A percentile compares a stretch with the other conserved stretches of the same genome.
Conservation (phyloP, 2,797 vertebrate genomes). For the Huso huso region DNA sequence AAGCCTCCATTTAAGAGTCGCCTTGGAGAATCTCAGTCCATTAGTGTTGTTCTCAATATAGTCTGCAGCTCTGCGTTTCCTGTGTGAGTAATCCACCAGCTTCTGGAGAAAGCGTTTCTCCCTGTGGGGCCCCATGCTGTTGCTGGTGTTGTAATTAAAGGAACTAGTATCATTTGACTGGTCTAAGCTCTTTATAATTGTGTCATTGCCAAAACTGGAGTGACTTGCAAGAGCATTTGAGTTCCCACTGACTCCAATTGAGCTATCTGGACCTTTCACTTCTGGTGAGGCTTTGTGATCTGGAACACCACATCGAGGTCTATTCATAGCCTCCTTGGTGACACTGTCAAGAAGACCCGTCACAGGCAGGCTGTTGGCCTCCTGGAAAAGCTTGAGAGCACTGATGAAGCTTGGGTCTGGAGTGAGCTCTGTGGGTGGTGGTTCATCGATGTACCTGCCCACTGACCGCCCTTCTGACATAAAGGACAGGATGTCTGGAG, state of each 20-base stretch:
- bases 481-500: not conserved
- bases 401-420: conserved; percentile 8
- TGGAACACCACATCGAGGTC: conserved; percentile 24
- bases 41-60: not conserved
- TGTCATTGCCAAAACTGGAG: too few relatives aligned
- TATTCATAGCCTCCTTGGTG: conserved; percentile 20
- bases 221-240: not conserved
- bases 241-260: not conserved
- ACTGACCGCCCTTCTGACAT: not conserved
- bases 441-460: not conserved
- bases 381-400: conserved; percentile 22
- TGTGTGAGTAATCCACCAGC: not conserved
- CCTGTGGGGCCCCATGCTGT: not conserved
- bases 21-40: conserved; percentile 17
- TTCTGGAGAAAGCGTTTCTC: not conserved
- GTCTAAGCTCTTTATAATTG: too few relatives aligned
- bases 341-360: conserved; percentile 17
- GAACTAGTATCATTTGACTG: too few relatives aligned
- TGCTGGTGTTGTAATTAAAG: not conserved
- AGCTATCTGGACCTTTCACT: not conserved
- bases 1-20: conserved; percentile 22
- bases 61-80: conserved; percentile 1
- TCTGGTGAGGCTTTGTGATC: conserved; percentile 16
- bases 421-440: not conserved
- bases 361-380: conserved; percentile 18